A percentile compares a stretch with the other conserved stretches of the same genome.
phyloP scores from a whole-genome alignment of 2,888 invertebrate genomes.

The Petrolisthes manimaculis region DNA sequence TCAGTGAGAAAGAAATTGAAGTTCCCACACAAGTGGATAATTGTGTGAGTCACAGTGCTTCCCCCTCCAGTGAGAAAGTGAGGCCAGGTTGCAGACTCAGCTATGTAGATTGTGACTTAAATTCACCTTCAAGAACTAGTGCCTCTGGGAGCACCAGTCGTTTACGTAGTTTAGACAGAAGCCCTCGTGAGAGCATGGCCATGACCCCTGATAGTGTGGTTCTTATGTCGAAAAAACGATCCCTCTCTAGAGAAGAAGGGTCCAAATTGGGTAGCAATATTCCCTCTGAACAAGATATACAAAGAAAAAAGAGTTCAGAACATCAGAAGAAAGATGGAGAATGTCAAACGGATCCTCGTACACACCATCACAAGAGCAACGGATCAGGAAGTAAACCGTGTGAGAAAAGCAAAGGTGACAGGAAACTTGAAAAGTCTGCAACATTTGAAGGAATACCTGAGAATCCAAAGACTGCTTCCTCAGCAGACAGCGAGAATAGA shows the following conservation, averaged over 20 bases:
- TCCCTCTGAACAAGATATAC: conserved; percentile 14
- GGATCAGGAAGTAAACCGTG: conserved; percentile 18
- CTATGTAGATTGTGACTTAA: conserved; percentile 56
- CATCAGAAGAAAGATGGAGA: conserved; percentile 52
- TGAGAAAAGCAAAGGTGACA: conserved; percentile 38
- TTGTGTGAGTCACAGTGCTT: conserved; percentile 56
- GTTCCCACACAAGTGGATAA: conserved; percentile 51
- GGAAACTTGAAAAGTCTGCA: conserved; percentile 55
- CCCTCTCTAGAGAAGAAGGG: conserved; percentile 60
- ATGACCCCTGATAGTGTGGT: conserved; percentile 62
- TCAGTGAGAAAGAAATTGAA: conserved; percentile 53
- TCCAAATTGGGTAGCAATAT: conserved; percentile 39
- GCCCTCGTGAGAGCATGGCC: conserved; percentile 57
- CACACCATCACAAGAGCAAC: conserved; percentile 42
- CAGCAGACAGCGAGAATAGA: conserved; percentile 35
- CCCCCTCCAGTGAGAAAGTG: conserved; percentile 56
- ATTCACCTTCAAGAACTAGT: conserved; percentile 62
- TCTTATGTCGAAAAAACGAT: conserved; percentile 61
- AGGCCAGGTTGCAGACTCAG: conserved; percentile 54
- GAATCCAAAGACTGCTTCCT: conserved; percentile 34
- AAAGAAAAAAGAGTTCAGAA: conserved; percentile 45
- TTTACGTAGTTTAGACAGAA: conserved; percentile 61
- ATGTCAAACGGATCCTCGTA: conserved; percentile 59
- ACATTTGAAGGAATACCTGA: conserved; percentile 60
- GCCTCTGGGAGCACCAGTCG: conserved; percentile 59